Base-by-base conservation (phyloP, 2,797 vertebrate genomes). In the Phrynocephalus guinanensis region DNA sequence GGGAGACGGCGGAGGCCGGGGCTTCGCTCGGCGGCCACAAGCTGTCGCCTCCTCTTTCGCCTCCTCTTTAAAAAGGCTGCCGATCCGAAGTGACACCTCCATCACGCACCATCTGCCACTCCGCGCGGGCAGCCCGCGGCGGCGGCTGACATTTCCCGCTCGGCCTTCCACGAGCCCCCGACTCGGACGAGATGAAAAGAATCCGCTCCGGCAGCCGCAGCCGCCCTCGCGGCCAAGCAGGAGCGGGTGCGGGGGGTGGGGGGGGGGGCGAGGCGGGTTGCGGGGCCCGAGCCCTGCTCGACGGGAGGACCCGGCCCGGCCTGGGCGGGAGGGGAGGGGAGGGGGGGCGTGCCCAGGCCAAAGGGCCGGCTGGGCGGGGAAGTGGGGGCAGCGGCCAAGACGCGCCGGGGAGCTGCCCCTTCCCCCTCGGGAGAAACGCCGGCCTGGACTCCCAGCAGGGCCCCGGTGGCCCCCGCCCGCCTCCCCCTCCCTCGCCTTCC, bases 21-120 rank as follows among this genome's bases (percentile, higher is more conserved):
- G 13, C 60, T 63, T 63, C 15, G 60, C 60, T 18, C 18, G 60
- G 18, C 60, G 2, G 60, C 60, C 60, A 16, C 18, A 15, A 16
- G 60, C 60, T 94, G 94, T 93, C 95, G 92, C 91, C 93, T 94
- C 93, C 0, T 9, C 93, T 95, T 90, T 88, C 89, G 92, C 93
- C 94, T 93, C 92, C 93, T 93, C 92, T 93, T 95, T 93, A 93
- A 92, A 92, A 92, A 86, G 66, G 0, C 88, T 79, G 88, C 90
- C 94, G 89, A 95, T 94, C 85, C 86, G 85, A 95, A 95, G 94
- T 93, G 95, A 95, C 94, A 94, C 91, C 94, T 94, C 94, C 91
- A 91, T 94, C 95, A 93, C 88, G 88, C 94, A 89, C 95, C 95
- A 94, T 94, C 95, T 95, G 95, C 94, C 95, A 91, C 92, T 93